A percentile compares a stretch with the other conserved stretches of the same genome.
phyloP scores from a whole-genome alignment of 2,113 vertebrate genomes.

The Lates calcarifer region DNA sequence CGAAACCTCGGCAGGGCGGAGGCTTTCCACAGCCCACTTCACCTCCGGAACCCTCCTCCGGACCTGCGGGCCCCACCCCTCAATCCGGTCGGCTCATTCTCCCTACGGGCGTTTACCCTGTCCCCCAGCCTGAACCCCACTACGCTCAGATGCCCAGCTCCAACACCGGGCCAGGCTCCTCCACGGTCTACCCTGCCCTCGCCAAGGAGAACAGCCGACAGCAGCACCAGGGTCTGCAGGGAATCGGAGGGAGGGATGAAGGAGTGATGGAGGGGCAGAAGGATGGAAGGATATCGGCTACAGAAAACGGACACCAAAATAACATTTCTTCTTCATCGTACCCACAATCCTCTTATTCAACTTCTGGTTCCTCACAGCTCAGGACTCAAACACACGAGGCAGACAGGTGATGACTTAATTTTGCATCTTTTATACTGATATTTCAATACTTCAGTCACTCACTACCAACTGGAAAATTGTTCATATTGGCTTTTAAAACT shows the following conservation, averaged over 20 bases:
- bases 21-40: constrained; percentile 80
- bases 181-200: constrained; percentile 86
- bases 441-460: background rate
- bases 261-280: constrained; percentile 14
- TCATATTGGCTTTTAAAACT: background rate
- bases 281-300: constrained; percentile 37
- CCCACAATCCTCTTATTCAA: background rate
- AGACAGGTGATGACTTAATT: constrained; percentile 68
- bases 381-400: constrained; percentile 29
- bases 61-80: constrained; percentile 58
- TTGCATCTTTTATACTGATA: background rate
- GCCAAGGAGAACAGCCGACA: constrained; percentile 87
- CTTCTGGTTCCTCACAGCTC: constrained; percentile 14
- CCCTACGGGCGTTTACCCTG: constrained; percentile 87
- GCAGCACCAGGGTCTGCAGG: constrained; percentile 40
- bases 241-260: constrained; percentile 38
- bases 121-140: constrained; percentile 90
- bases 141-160: constrained; percentile 88
- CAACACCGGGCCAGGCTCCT: constrained; percentile 70
- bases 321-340: constrained; percentile 50
- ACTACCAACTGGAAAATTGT: background rate
- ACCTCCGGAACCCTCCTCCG: constrained; percentile 62
- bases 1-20: constrained; percentile 87
- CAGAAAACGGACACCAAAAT: constrained; percentile 89
- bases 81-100: constrained; percentile 88